phyloP scores from a whole-genome alignment of 2,888 invertebrate genomes.

The Dioctria linearis region DNA sequence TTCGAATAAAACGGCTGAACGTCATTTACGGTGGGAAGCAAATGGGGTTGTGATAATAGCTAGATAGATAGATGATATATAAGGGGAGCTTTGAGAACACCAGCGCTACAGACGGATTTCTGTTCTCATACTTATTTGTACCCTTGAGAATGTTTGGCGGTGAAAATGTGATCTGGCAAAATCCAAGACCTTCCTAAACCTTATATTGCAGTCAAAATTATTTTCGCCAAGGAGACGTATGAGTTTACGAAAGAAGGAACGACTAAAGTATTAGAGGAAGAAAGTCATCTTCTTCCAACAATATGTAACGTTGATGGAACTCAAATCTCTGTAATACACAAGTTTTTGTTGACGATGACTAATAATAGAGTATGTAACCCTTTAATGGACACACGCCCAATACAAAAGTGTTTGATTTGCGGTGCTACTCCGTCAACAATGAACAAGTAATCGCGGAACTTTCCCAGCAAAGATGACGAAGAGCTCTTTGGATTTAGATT shows the following conservation, averaged over 20 bases:
- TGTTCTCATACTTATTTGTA: background rate
- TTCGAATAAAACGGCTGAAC: background rate
- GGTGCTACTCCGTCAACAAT: no score
- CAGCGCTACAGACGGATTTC: background rate
- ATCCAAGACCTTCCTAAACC: background rate
- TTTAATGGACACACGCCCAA: no score
- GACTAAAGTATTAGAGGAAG: background rate
- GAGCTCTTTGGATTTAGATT: no score
- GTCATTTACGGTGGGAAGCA: background rate
- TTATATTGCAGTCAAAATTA: background rate
- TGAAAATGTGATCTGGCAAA: no score
- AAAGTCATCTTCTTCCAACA: background rate
- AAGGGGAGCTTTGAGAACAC: background rate
- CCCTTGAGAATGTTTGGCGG: background rate
- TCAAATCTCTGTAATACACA: background rate
- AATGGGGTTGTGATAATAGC: background rate
- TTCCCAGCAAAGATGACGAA: no score
- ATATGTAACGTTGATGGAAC: background rate
- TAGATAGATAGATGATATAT: background rate
- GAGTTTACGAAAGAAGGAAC: background rate
- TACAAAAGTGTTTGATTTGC: no score
- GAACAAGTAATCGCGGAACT: no score
- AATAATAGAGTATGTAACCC: no score
- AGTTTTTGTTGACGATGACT: no score
- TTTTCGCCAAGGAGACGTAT: background rate